Conservation (phyloP, 2,888 invertebrate genomes). For the Drosophila paranaensis region DNA sequence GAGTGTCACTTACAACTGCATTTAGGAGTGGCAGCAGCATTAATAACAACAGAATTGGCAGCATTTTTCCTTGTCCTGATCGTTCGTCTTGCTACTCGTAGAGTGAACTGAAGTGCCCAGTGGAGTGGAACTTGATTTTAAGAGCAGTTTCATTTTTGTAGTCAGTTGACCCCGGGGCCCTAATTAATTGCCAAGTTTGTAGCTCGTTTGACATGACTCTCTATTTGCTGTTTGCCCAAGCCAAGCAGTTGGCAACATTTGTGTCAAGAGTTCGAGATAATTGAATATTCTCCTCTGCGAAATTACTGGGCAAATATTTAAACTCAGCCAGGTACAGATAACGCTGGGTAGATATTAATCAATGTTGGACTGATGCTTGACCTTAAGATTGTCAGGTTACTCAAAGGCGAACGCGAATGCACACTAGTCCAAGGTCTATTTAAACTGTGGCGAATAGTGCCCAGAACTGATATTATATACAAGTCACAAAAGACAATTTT, state of each 20-base stretch:
- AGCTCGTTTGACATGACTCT: slow-evolving; percentile 48
- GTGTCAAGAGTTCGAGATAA: slow-evolving; percentile 71
- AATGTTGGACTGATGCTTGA: slow-evolving; percentile 40
- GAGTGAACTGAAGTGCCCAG: slow-evolving; percentile 37
- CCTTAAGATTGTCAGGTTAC: slow-evolving; percentile 25
- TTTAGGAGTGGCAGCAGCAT: slow-evolving; percentile 22
- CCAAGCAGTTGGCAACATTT: slow-evolving; percentile 60
- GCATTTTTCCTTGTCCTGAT: slow-evolving; percentile 31
- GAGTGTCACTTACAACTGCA: slow-evolving; percentile 44
- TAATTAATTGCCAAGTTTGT: slow-evolving; percentile 63
- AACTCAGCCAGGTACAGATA: slow-evolving; percentile 33
- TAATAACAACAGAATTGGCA: slow-evolving; percentile 17
- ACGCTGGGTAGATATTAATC: slow-evolving; percentile 46
- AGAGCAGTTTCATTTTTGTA: slow-evolving; percentile 32
- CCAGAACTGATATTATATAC: neutral
- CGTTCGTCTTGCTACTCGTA: neutral
- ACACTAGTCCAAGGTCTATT: slow-evolving; percentile 24
- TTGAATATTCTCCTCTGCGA: slow-evolving; percentile 51
- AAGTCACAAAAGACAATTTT: neutral
- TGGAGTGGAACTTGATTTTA: slow-evolving; percentile 49
- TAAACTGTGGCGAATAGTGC: neutral
- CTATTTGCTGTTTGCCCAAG: slow-evolving; percentile 54
- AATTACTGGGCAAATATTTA: slow-evolving; percentile 65
- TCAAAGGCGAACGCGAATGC: slow-evolving; percentile 1
- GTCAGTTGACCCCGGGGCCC: slow-evolving; percentile 54